Base-by-base conservation (phyloP, 2,888 invertebrate genomes). In the Athetis lepigone region DNA sequence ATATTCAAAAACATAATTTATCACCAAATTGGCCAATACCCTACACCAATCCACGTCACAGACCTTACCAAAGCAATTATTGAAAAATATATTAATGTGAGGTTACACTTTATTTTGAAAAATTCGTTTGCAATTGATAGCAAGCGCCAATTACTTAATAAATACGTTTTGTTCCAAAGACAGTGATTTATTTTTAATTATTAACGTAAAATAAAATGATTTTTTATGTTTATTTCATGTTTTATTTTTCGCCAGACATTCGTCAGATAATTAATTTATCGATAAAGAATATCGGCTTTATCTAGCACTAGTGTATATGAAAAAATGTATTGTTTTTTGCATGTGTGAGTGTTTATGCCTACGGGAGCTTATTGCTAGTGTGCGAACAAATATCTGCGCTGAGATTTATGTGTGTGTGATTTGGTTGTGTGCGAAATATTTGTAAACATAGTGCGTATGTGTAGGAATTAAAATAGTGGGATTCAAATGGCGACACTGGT, bases 1-100 rank as follows among this genome's bases (percentile, higher is more conserved):
- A 39, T 39, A 40, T 40, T 40, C 19, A 40, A 40, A 40, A 19
- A 40, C 39, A 40, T 42, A 42, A 42, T 42, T 42, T 42, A 42
- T 42, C 42, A 42, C 21, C 42, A 23, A 42, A 23, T 42, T 23
- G 21, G 23, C 18, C 25, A 29, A 27, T 27, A 16, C 16, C 45
- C 45, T 27, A 27, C 25, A 27, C 27, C 45, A 27, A 45, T 9
- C 27, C 45, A 45, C 27, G 45, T 45, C 25, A 45, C 45, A 16
- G 45, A 27, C 45, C 27, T 18, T 2, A 45, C 45, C 27, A 27
- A 45, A 18, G 45, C 45, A 27, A 27, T 45, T 45, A 45, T 45
- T 27, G 45, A 45, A 45, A 45, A 45, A 27, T 45, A 45, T n/a
- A 45, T 45, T 9, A 27, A 9, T 4, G 6, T 27, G 7, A 45